Conservation (phyloP, 2,888 invertebrate species). For the Eristalis pertinax region DNA sequence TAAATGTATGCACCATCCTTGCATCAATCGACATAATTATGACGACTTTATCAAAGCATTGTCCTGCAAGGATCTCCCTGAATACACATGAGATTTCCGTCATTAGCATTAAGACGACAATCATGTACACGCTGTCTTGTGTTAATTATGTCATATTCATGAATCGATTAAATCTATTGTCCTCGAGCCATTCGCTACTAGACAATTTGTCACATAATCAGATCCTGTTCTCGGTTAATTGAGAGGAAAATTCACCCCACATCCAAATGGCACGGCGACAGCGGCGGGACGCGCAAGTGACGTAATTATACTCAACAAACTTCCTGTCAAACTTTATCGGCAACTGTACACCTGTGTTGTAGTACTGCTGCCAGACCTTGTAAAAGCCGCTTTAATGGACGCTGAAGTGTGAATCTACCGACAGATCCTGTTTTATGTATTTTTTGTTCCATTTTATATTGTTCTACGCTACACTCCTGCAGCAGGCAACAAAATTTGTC, state of each 20-base stretch:
- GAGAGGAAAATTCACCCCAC: neutral
- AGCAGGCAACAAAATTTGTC: conserved; percentile 17
- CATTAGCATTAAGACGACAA: neutral
- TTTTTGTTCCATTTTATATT: neutral
- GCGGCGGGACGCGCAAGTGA: neutral
- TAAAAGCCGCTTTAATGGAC: neutral
- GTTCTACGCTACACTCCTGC: neutral
- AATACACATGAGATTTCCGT: neutral
- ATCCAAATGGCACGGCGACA: neutral
- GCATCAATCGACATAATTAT: neutral
- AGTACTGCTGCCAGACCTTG: neutral
- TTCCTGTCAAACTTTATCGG: conserved; percentile 11
- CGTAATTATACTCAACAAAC: neutral
- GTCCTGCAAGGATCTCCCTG: neutral
- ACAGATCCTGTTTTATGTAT: neutral
- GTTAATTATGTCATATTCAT: neutral
- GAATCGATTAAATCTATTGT: conserved; percentile 1
- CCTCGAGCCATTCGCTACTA: neutral
- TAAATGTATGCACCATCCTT: too few species aligned
- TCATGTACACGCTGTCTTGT: neutral
- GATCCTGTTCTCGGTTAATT: neutral
- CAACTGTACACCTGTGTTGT: neutral
- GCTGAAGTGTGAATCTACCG: neutral
- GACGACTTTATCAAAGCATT: neutral
- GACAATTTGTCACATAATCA: neutral